These are phyloP conservation scores for Panulirus ornatus DNA, from an alignment of 1,140 invertebrate species.

Conservation along the genomic window DNA sequence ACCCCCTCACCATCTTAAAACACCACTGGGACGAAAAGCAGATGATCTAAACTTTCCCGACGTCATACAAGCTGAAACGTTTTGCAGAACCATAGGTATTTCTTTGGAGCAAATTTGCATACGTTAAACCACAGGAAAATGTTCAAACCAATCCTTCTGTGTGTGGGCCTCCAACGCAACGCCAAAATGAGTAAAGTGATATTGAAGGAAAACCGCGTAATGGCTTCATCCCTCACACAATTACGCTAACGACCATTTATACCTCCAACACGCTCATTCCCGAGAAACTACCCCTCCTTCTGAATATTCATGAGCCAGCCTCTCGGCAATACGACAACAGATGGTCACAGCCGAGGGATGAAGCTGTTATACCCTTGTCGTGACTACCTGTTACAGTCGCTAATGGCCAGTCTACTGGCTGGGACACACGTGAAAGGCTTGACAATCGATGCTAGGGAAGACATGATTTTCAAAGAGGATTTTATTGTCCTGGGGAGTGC, in stretches of 20 bases:
- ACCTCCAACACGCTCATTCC: neutral
- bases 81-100: neutral
- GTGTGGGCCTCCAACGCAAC: neutral
- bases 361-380: too few relatives aligned
- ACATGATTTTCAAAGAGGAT: too few relatives aligned
- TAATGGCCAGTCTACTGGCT: too few relatives aligned
- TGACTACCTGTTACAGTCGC: too few relatives aligned
- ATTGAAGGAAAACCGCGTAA: neutral
- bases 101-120: neutral
- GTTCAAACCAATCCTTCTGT: neutral
- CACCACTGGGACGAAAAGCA: neutral
- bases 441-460: too few relatives aligned
- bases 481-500: too few relatives aligned
- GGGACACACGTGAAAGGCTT: too few relatives aligned
- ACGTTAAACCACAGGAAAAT: neutral
- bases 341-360: too few relatives aligned
- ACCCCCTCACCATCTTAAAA: conserved; percentile 4
- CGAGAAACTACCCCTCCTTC: neutral
- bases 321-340: too few relatives aligned
- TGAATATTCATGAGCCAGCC: neutral
- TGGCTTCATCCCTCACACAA: conserved; percentile 15
- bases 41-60: too few relatives aligned
- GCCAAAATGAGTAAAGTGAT: neutral
- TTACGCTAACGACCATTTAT: conserved; percentile 34
- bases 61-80: too few relatives aligned